phyloP scores from a whole-genome alignment of 2,113 vertebrate genomes.

The Seriola rivoliana region DNA sequence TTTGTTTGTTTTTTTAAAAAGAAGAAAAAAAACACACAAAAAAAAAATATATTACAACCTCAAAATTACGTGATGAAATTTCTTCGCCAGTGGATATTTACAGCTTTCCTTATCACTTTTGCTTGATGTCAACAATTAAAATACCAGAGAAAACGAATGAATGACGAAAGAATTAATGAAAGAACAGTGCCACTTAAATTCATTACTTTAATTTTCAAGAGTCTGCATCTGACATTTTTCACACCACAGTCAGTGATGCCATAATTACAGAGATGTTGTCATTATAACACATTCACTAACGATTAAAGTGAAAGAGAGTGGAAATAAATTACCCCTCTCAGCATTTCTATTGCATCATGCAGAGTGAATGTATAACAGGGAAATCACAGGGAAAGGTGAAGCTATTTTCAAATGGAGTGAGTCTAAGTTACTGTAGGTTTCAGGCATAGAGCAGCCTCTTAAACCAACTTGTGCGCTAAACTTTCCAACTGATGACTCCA shows the following conservation, averaged over 20 bases:
- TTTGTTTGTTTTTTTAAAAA: not conserved
- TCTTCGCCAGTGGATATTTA: not conserved
- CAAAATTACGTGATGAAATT: not conserved
- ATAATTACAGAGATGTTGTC: conserved; percentile 67
- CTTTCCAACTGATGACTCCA: conserved; percentile 73
- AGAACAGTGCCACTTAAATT: conserved; percentile 24
- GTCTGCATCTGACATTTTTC: conserved; percentile 50
- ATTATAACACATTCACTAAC: conserved; percentile 49
- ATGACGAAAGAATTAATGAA: conserved; percentile 22
- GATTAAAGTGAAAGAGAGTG: conserved; percentile 64
- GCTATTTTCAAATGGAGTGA: conserved; percentile 35
- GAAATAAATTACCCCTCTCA: conserved; percentile 62
- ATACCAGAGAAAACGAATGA: not conserved
- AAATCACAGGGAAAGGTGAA: conserved; percentile 41
- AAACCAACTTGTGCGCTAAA: conserved; percentile 54
- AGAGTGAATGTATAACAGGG: conserved; percentile 41
- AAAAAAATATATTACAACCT: not conserved
- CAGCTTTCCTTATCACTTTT: not conserved
- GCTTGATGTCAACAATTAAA: not conserved
- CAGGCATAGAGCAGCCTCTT: conserved; percentile 1
- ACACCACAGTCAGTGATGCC: conserved; percentile 52
- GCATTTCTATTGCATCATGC: conserved; percentile 40
- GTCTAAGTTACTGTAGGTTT: conserved; percentile 29
- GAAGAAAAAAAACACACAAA: no score
- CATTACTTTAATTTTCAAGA: conserved; percentile 25